These are phyloP conservation scores for Bujurquina vittata DNA, from an alignment of 2,113 vertebrate species.

Conservation along the genomic window DNA sequence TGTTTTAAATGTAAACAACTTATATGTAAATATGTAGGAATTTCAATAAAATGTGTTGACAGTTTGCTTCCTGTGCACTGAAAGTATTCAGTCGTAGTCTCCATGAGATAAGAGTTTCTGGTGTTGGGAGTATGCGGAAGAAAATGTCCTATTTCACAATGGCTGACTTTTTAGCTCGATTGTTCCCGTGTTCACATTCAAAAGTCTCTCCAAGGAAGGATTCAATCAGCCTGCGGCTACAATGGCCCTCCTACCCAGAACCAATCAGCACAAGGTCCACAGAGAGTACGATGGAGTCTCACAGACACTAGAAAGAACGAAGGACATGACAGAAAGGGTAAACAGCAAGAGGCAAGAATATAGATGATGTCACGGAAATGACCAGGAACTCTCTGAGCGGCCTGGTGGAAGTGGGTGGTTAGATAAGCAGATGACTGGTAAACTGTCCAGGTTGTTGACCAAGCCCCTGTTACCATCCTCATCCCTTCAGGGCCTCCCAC, in stretches of 20 bases:
- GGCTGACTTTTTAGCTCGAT: constrained; percentile 8
- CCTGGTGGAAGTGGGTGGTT: neutral
- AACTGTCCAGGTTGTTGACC: neutral
- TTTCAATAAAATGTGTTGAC: neutral
- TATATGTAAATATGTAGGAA: neutral
- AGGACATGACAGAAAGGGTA: neutral
- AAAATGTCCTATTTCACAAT: constrained; percentile 8
- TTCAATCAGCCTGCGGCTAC: constrained; percentile 27
- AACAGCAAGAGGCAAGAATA: neutral
- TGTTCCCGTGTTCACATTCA: constrained; percentile 26
- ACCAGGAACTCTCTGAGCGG: neutral
- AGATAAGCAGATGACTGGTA: neutral
- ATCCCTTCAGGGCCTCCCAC: neutral
- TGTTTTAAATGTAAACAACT: neutral
- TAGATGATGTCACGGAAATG: neutral
- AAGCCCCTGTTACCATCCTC: neutral
- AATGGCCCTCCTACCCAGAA: neutral
- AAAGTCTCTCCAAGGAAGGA: constrained; percentile 14
- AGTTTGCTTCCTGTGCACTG: neutral
- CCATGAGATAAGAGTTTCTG: neutral
- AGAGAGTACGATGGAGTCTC: constrained; percentile 25
- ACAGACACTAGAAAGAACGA: constrained; percentile 9
- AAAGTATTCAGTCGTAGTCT: neutral
- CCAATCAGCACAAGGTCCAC: constrained; percentile 6
- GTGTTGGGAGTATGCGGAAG: neutral